A percentile compares a stretch with the other conserved stretches of the same genome.
phyloP scores from a whole-genome alignment of 2,888 invertebrate genomes.

The Machimus atricapillus region DNA sequence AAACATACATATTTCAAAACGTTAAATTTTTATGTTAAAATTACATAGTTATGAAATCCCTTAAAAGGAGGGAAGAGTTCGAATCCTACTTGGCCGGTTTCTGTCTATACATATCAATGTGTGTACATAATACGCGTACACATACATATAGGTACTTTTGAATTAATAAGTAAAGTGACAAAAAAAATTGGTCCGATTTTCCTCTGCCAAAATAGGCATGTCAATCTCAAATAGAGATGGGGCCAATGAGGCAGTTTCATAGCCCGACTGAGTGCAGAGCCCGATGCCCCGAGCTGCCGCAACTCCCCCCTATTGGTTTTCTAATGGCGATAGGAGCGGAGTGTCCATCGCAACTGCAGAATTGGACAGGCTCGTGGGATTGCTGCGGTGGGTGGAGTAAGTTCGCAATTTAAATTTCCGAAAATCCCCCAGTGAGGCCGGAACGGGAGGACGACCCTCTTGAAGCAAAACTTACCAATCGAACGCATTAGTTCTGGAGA shows the following conservation, averaged over 20 bases:
- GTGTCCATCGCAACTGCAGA: neutral
- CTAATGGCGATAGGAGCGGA: slow-evolving; percentile 1
- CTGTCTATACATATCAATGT: neutral
- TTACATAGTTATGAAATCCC: too few species aligned
- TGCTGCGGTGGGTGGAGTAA: neutral
- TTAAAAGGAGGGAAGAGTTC: too few species aligned
- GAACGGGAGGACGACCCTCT: neutral
- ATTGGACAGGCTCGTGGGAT: neutral
- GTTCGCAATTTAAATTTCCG: slow-evolving; percentile 16
- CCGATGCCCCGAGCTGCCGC: neutral
- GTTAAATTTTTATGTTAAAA: too few species aligned
- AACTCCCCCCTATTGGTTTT: neutral
- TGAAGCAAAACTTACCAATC: slow-evolving; percentile 1
- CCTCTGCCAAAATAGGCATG: neutral
- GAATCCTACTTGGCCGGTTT: too few species aligned
- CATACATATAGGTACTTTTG: neutral
- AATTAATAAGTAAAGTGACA: neutral
- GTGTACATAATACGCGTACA: neutral
- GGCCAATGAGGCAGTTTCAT: neutral
- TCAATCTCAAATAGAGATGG: neutral
- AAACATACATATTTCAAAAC: too few species aligned
- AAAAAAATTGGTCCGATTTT: neutral
- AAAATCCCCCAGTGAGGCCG: neutral
- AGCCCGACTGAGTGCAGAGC: neutral
- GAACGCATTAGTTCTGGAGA: slow-evolving; percentile 18